Base-by-base conservation (phyloP, 1,140 invertebrate genomes). In the Drosophila orena region DNA sequence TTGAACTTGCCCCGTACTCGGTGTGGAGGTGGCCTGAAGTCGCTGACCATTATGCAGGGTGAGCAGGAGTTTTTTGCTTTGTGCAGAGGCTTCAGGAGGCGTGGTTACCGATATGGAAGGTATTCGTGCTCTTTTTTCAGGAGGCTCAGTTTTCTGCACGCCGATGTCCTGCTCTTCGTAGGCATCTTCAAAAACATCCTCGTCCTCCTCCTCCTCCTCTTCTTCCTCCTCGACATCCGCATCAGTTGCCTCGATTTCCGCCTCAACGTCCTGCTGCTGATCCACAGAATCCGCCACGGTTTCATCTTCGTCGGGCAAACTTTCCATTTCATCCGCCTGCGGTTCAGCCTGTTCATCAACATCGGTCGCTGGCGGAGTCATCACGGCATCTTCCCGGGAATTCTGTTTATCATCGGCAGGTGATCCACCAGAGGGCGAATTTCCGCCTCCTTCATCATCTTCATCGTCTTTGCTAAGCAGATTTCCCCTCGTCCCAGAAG, bases 291-390 rank as follows among this genome's bases (percentile, higher is more conserved):
- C 84, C 17, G 71, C 81, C 65, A 91, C 73, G 30, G 66, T 91
- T 35, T 85, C 77, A 7, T 80, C 84, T 17, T 70, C 84, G 6
- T 91, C 85, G 15, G 57, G 59, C 56, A 77, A 56, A 44, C 80
- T 85, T 10, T 83, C 77, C 37, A 78, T 59, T 6, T 70, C 66
- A 40, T 70, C 66, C 3, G 27, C 42, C 17, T 70, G 76, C n/a
- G 37, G 53, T 24, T 70, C 49, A 30, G 58, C 57, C 14, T 69
- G 52, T 2, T 80, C 90, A 4, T 81, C 81, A 10, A 83, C 58
- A 69, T 91, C 90, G 15, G 80, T 75, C 24, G 77, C 81, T 17
- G 91, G 88, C 27, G 88, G 88, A 11, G 86, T 91, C 58, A 92
- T 91, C 2, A 80, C 81, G 15, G 60, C 72, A 44, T 72, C 74